Base-by-base conservation (phyloP, 2,113 vertebrate species). In the Shinisaurus crocodilurus region DNA sequence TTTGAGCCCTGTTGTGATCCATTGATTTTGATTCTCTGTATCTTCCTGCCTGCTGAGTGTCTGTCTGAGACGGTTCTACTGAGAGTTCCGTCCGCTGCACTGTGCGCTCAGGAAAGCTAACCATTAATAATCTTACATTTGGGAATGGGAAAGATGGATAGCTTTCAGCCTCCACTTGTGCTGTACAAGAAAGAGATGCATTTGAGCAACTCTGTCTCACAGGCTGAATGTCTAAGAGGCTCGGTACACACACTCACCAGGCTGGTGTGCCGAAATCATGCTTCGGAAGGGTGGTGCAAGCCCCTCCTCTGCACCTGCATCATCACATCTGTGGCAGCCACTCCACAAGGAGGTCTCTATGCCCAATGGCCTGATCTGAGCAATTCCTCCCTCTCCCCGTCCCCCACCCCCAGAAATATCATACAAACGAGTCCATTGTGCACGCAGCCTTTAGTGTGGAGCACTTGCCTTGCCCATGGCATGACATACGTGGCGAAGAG, bases 1-100 rank as follows among this genome's bases (percentile, higher is more conserved):
- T 79, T 82, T 88, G 50, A 87, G 50, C 74, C 81, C 70, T 80
- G 88, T 48, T 89, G 82, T 94, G 85, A 50, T 85, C 63, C 72
- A 0, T 85, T 90, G 82, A 54, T 80, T 94, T 86, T 79, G 85
- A 87, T 87, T 81, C 77, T 91, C 0, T 72, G 13, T 0, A 0
- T 65, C 85, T 79, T 86, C 48, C 57, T 90, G 57, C 32, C 50
- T 65, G 82, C 89, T 92, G 27, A 0, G 0, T 83, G 37, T 85
- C 48, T 88, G 76, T 45, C 43, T 70, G 5, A 32, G n/a, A n/a
- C 13, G 32, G 3, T 82, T 67, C 69, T 81, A 86, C 85, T 48
- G 79, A 88, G 72, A 37, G 34, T 88, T 83, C 85, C 89, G 37
- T 93, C 29, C 79, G 86, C 90, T 88, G 8, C 4, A 20, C 12